These are phyloP conservation scores for Cataglyphis rosenhaueri DNA, from an alignment of 2,888 invertebrate genomes.

Conservation along the genomic window DNA sequence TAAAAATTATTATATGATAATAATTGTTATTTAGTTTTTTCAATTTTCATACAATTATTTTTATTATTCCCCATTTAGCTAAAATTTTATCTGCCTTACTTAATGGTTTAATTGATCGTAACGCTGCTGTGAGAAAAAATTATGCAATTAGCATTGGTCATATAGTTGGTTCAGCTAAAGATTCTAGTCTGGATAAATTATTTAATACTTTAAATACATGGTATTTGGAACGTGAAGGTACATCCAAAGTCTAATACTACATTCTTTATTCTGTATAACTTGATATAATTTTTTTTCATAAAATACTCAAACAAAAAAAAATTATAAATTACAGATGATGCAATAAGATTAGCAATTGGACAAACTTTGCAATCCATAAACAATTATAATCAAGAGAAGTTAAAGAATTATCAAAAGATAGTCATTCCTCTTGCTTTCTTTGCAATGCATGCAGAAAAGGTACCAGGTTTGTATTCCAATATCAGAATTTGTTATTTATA, in stretches of 20 bases:
- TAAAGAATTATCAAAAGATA: conserved; percentile 91
- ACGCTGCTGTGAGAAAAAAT: conserved; percentile 93
- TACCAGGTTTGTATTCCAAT: conserved; percentile 85
- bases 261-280: background rate
- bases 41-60: background rate
- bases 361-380: conserved; percentile 93
- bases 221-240: conserved; percentile 90
- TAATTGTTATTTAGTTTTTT: background rate
- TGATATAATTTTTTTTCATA: conserved; percentile 47
- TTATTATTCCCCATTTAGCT: conserved; percentile 80
- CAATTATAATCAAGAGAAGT: conserved; percentile 92
- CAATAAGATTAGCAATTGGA: conserved; percentile 91
- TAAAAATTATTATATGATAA: background rate
- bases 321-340: conserved; percentile 88
- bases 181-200: conserved; percentile 89
- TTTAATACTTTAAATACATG: conserved; percentile 88
- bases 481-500: conserved; percentile 13
- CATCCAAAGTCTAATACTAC: background rate
- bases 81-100: conserved; percentile 89
- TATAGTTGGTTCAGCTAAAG: conserved; percentile 93
- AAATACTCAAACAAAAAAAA: conserved; percentile 16
- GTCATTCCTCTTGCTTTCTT: conserved; percentile 94
- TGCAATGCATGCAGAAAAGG: conserved; percentile 95
- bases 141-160: conserved; percentile 95
- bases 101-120: conserved; percentile 93